Evolutionary conservation across 2,888 invertebrate genomes (phyloP).

Genomic region (Protophormia terraenovae): DNA sequence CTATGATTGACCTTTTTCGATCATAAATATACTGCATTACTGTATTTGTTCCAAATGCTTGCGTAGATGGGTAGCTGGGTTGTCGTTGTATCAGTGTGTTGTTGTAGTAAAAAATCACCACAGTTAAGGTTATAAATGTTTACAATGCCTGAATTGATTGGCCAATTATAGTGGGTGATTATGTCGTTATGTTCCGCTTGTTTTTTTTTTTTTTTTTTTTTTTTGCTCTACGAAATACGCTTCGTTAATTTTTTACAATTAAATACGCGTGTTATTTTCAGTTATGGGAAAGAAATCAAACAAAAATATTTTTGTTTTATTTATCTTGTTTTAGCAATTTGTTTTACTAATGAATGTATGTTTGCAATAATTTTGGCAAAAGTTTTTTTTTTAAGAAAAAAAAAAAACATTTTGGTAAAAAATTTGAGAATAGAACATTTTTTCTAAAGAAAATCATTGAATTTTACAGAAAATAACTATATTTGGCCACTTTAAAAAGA

Average conservation of each 20-base stretch:
- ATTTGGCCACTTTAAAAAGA: too few relatives aligned
- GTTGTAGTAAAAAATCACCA: constrained; percentile 71
- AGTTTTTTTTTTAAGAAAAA: not conserved
- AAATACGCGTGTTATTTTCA: constrained; percentile 71
- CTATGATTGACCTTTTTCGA: constrained; percentile 6
- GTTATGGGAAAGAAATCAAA: not conserved
- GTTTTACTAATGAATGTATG: not conserved
- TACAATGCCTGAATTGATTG: constrained; percentile 81
- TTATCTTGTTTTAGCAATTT: not conserved
- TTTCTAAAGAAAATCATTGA: too few relatives aligned
- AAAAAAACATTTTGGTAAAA: too few relatives aligned
- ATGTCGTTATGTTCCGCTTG: constrained; percentile 69
- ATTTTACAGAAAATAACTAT: too few relatives aligned
- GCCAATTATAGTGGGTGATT: constrained; percentile 81
- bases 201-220: too few relatives aligned
- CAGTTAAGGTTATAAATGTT: constrained; percentile 75
- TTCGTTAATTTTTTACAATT: constrained; percentile 77
- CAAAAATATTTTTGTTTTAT: not conserved
- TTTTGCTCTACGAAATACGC: constrained; percentile 69
- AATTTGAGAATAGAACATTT: too few relatives aligned
- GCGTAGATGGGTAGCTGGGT: constrained; percentile 34
- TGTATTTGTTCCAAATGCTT: constrained; percentile 32
- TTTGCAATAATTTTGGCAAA: not conserved
- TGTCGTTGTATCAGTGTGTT: constrained; percentile 66
- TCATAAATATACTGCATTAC: not conserved